Evolutionary conservation across 2,888 invertebrate genomes (phyloP).

Genomic region (Kuschelorhynchus macadamiae): DNA sequence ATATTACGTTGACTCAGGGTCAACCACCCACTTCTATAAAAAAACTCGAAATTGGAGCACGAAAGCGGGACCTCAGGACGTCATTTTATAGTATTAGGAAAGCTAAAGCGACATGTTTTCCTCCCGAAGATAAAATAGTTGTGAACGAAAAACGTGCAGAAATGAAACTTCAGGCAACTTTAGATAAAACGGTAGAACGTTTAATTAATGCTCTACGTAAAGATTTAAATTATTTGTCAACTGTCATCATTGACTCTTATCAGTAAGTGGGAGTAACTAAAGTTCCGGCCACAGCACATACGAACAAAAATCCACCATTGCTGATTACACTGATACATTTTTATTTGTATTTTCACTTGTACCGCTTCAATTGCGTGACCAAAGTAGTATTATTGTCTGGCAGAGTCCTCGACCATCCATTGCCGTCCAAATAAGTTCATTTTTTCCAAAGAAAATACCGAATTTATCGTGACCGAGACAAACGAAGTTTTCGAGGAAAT

Average conservation of each 20-base stretch:
- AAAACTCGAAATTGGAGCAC: constrained; percentile 4
- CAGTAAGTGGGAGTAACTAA: constrained; percentile 3
- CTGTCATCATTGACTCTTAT: constrained; percentile 5
- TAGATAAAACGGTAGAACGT: constrained; percentile 2
- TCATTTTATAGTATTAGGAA: constrained; percentile 7
- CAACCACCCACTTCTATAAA: constrained; percentile 13
- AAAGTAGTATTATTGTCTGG: background rate
- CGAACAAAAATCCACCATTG: background rate
- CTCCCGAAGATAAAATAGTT: background rate
- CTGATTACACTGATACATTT: no score
- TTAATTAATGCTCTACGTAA: constrained; percentile 18
- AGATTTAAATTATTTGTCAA: background rate
- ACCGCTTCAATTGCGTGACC: constrained; percentile 1
- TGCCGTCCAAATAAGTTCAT: no score
- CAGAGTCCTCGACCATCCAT: constrained; percentile 2
- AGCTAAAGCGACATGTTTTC: no score
- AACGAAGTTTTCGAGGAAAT: background rate
- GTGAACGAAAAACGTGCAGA: no score
- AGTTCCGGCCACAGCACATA: no score
- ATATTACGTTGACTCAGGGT: background rate
- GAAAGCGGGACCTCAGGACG: constrained; percentile 18
- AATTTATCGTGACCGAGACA: background rate
- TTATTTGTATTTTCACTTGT: constrained; percentile 16
- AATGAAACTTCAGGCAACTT: no score
- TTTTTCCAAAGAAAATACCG: background rate